A percentile compares a stretch with the other conserved stretches of the same genome.
Conservation (phyloP, 2,113 vertebrate species). For the Morone chrysops region DNA sequence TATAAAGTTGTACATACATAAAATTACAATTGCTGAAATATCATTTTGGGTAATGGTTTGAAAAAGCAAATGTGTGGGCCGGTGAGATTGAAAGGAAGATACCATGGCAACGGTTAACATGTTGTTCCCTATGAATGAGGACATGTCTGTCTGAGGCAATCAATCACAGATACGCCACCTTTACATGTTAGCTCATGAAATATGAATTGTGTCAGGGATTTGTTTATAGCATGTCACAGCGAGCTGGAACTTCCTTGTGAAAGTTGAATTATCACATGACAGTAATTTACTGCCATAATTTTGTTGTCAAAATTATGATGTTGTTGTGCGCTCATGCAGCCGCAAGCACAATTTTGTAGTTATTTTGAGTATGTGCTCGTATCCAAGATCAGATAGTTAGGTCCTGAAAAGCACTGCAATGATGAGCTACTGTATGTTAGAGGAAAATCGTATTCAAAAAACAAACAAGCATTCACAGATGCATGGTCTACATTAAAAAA, state of each 20-base stretch:
- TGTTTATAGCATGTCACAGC: neutral
- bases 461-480: neutral
- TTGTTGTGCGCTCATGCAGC: neutral
- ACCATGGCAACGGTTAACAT: conserved; percentile 49
- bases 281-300: neutral
- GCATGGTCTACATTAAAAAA: neutral
- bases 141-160: conserved; percentile 26
- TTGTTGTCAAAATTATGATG: neutral
- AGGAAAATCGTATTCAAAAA: neutral
- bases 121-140: conserved; percentile 37
- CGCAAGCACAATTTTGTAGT: neutral
- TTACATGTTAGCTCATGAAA: conserved; percentile 17
- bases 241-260: neutral
- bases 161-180: conserved; percentile 23
- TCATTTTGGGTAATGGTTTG: conserved; percentile 45
- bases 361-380: neutral
- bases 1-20: conserved; percentile 28
- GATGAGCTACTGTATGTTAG: neutral
- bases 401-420: neutral
- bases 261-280: neutral
- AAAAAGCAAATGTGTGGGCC: conserved; percentile 41
- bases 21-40: conserved; percentile 53
- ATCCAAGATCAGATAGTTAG: neutral
- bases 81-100: conserved; percentile 32
- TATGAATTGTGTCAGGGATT: neutral